Base-by-base conservation (phyloP, 2,888 invertebrate genomes). In the Hesperia comma region DNA sequence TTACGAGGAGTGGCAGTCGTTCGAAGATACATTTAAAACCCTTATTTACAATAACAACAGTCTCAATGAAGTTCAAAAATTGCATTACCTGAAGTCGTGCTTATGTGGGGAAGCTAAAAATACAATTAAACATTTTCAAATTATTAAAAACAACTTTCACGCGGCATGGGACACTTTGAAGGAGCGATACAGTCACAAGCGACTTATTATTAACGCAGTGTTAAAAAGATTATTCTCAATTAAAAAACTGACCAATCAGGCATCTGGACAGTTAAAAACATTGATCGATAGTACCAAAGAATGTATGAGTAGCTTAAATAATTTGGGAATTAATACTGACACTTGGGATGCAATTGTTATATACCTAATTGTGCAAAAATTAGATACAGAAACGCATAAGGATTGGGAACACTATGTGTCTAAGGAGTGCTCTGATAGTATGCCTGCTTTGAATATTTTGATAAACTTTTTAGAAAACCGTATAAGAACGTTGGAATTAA, bases 1-100 rank as follows among this genome's bases (percentile, higher is more conserved):
- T 6, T 76, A 74, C 55, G 69, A 70, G 6, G 71, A 76, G 17
- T 75, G 71, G 71, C 69, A 69, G 32, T 66, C 71, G 0, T 74
- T 73, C 43, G 41, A 72, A 32, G 75, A 74, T 57, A 67, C 71
- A 58, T 72, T 73, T 63, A 1, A 19, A 7, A 70, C 72, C 2
- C 33, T 74, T 37, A 70, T 74, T 8, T 69, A 74, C 46, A 66
- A 66, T 6, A 73, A 73, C 26, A 33, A 55, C 21, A 58, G 5
- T 55, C 40, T 72, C 8, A 56, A 53, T 12, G 21, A 56, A 1
- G 71, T 73, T 4, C 71, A 73, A 63, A 75, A 71, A 53, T 26
- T 72, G 12, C 72, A 74, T 43, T 74, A 74, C 51, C 49, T 74
- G 51, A 75, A 74, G 19, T 67, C 69, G 14, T 67, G 68, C 64